Percentiles rank a stretch among this genome's conserved stretches.
phyloP scores from a whole-genome alignment of 2,797 vertebrate species.

The Naso thynnoides region DNA sequence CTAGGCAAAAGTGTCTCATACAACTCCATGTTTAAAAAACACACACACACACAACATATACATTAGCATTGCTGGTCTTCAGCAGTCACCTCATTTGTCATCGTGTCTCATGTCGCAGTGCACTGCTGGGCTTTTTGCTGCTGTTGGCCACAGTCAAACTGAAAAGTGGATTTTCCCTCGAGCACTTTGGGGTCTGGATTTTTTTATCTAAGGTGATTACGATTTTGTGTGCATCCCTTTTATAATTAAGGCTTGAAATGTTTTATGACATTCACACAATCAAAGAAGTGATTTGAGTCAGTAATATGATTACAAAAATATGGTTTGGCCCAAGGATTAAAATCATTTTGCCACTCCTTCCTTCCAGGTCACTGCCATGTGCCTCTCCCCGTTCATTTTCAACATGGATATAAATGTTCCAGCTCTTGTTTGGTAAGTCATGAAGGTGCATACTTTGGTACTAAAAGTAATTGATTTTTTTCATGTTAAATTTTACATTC shows the following conservation, averaged over 20 bases:
- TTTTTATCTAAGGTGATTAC: slow-evolving; percentile 92
- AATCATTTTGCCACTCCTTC: not conserved
- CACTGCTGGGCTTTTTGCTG: slow-evolving; percentile 92
- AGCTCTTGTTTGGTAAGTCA: slow-evolving; percentile 89
- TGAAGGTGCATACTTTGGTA: not conserved
- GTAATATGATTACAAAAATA: not conserved
- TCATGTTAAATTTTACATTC: not conserved
- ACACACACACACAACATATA: no score
- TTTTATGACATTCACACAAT: not conserved
- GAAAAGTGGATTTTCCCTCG: slow-evolving; percentile 84
- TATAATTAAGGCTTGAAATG: not conserved
- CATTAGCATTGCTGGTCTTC: no score
- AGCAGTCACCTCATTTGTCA: fast-evolving
- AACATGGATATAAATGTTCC: slow-evolving; percentile 78
- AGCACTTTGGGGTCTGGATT: slow-evolving; percentile 88
- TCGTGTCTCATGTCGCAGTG: slow-evolving; percentile 80
- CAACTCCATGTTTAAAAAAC: no score
- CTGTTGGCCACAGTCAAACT: slow-evolving; percentile 89
- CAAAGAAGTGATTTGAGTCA: not conserved
- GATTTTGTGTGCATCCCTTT: not conserved
- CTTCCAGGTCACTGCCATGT: slow-evolving; percentile 88
- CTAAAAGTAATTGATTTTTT: not conserved
- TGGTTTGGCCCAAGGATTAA: not conserved
- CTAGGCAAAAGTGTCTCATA: no score
- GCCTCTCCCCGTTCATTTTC: slow-evolving; percentile 89